phyloP scores from a whole-genome alignment of 1,140 invertebrate genomes.

The Dreissena rostriformis region DNA sequence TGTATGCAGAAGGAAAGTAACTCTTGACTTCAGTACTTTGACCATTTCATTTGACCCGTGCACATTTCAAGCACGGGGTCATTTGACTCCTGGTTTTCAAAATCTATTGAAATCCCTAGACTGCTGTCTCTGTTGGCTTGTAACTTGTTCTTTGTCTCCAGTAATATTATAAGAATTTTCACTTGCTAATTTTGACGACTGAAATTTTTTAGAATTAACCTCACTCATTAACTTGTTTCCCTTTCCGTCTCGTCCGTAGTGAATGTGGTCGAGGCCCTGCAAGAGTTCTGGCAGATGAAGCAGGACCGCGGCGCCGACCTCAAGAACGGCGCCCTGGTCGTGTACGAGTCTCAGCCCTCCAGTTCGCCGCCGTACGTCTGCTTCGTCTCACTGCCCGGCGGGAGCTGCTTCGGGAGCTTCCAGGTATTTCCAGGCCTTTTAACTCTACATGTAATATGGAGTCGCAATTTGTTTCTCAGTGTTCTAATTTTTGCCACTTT shows the following conservation, averaged over 20 bases:
- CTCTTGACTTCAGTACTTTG: no score
- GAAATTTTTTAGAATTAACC: no score
- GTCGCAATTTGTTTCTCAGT: not conserved
- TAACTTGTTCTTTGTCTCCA: no score
- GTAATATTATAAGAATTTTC: no score
- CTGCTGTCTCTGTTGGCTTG: no score
- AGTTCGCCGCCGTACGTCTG: constrained; percentile 95
- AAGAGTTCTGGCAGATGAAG: constrained; percentile 99
- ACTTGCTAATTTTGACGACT: no score
- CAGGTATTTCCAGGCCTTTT: constrained; percentile 84
- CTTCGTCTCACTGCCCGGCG: constrained; percentile 96
- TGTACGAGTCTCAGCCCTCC: constrained; percentile 96
- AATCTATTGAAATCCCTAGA: no score
- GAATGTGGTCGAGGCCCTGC: constrained; percentile 96
- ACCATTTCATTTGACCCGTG: no score
- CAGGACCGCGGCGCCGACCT: constrained; percentile 92
- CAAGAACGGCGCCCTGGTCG: constrained; percentile 94
- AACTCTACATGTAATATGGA: not conserved
- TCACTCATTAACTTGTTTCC: no score
- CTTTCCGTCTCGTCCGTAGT: constrained; percentile 82
- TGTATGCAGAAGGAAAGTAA: no score
- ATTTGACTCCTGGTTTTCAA: no score
- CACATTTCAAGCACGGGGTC: no score
- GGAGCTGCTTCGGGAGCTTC: constrained; percentile 97
- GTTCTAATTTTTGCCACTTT: not conserved